Evolutionary conservation across 2,797 vertebrate genomes (phyloP).

Genomic region (Manis pentadactyla): DNA sequence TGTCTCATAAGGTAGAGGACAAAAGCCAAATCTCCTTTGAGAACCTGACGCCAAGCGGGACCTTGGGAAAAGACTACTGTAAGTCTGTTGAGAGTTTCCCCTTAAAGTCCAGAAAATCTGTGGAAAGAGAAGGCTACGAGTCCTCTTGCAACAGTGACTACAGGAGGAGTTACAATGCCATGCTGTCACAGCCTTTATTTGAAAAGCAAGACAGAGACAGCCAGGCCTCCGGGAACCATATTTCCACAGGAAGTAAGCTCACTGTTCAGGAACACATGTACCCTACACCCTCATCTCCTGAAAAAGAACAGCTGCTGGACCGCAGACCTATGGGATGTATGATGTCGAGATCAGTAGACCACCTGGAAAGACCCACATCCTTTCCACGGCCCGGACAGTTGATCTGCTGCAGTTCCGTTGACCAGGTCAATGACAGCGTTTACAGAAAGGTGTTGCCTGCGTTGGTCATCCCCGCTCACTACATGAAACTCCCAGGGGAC

Average conservation of each 20-base stretch:
- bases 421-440: conserved; percentile 94
- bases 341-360: conserved; percentile 98
- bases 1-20: conserved; percentile 88
- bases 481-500: conserved; percentile 97
- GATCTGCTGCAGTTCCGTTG: conserved; percentile 97
- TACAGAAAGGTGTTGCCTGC: conserved; percentile 97
- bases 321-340: conserved; percentile 95
- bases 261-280: conserved; percentile 89
- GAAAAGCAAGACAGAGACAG: conserved; percentile 88
- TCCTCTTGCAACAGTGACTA: conserved; percentile 88
- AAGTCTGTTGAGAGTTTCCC: conserved; percentile 94
- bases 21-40: conserved; percentile 92
- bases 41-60: conserved; percentile 92
- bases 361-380: conserved; percentile 94
- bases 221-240: conserved; percentile 86
- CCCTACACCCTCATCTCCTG: conserved; percentile 87
- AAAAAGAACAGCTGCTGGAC: conserved; percentile 92
- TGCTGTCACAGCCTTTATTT: conserved; percentile 92
- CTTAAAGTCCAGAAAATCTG: conserved; percentile 90
- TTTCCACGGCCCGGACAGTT: conserved; percentile 94
- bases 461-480: conserved; percentile 97
- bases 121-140: conserved; percentile 88
- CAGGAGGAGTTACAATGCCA: conserved; percentile 93
- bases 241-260: conserved; percentile 89
- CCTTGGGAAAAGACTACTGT: conserved; percentile 90